Evolutionary conservation across 2,888 invertebrate species (phyloP), one percentile per base, ranked within the genome.

Genomic region (Leptodirus hochenwartii): DNA sequence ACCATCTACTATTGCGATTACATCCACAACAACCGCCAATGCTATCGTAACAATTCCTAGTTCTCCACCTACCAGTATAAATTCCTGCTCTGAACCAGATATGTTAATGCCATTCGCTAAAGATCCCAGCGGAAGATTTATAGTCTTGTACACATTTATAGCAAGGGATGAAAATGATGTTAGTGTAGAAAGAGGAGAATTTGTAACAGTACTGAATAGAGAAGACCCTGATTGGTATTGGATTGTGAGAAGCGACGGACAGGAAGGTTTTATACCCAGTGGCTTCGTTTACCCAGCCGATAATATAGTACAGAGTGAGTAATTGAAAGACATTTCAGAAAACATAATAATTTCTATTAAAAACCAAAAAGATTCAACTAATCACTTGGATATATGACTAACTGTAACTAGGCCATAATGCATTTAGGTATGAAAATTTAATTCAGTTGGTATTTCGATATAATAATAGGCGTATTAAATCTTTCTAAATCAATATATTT

Each of bases 181-280:
- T 0, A 84, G 81, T 22, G 91, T 93, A 2, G 85, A 88, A 46
- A 62, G 88, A 27, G 91, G 91, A 1, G 91, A 93, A 51, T 84
- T 91, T 58, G 88, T 93, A n/a, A 90, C 90, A 66, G 85, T 93
- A 9, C 58, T 93, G 31, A 93, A 93, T 56, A 68, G 84, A 46
- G 91, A 91, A 51, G 91, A 93, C 56, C 80, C 85, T 0, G 90
- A 91, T 54, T 93, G 93, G 93, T 91, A 80, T 53, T 93, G 91
- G 91, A 84, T 93, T 30, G 76, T 87, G 22, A 66, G 88, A 41
- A 80, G 80, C 41, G 87, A 91, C 48, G 87, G 85, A 0, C 84
- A 85, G 43, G 91, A 93, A 55, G 93, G 93, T 1, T 93, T 93
- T 53, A 90, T 93, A 29, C 93, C 93, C 1, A 81, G 85, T 5